phyloP scores from a whole-genome alignment of 1,140 invertebrate genomes.

The Gryon sp. region DNA sequence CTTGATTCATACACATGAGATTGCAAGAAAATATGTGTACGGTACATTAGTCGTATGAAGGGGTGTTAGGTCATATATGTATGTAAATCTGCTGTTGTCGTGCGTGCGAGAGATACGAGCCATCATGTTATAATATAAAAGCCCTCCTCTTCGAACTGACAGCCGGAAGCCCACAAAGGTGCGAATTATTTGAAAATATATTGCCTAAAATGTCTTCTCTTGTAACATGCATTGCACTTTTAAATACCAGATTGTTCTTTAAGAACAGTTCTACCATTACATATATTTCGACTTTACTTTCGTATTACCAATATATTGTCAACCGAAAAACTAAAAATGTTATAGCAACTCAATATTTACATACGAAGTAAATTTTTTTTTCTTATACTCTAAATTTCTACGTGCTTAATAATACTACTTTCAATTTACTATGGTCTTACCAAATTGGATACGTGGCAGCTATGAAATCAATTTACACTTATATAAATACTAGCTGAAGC shows the following conservation, averaged over 20 bases:
- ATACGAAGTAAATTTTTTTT: too few relatives aligned
- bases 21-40: conserved; percentile 40
- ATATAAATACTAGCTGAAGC: too few relatives aligned
- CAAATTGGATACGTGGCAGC: too few relatives aligned
- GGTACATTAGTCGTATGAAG: conserved; percentile 32
- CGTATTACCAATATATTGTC: too few relatives aligned
- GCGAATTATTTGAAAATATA: conserved; percentile 52
- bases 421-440: too few relatives aligned
- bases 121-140: conserved; percentile 19
- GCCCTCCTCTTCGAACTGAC: conserved; percentile 29
- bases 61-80: conserved; percentile 30
- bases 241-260: conserved; percentile 9
- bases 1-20: conserved; percentile 40
- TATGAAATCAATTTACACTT: too few relatives aligned
- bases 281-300: too few relatives aligned
- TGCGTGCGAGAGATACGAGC: conserved; percentile 35
- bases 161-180: conserved; percentile 50
- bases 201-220: conserved; percentile 19
- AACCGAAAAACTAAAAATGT: too few relatives aligned
- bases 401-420: too few relatives aligned
- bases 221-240: not conserved
- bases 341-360: too few relatives aligned
- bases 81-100: conserved; percentile 31
- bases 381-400: too few relatives aligned
- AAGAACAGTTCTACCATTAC: not conserved